A percentile compares a stretch with the other conserved stretches of the same genome.
Evolutionary conservation across 2,888 invertebrate genomes (phyloP).

Genomic region (Ochropacha duplaris): DNA sequence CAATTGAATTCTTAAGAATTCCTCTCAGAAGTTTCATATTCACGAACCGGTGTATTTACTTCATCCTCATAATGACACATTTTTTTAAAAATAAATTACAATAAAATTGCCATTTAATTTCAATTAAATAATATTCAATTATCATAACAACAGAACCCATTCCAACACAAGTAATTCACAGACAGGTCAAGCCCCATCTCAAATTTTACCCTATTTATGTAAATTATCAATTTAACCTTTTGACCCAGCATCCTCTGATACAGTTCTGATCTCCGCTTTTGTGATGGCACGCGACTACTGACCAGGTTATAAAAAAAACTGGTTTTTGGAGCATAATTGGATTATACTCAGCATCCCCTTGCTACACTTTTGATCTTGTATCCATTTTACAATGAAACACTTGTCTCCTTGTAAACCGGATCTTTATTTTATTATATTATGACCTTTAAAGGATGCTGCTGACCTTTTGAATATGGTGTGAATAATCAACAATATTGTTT

Average conservation of each 20-base stretch:
- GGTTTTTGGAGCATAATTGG: constrained; percentile 20
- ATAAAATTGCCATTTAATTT: too few relatives aligned
- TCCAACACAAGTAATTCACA: not conserved
- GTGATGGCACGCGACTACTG: constrained; percentile 24
- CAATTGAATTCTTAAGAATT: too few relatives aligned
- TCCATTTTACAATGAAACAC: constrained; percentile 15
- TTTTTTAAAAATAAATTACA: too few relatives aligned
- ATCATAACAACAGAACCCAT: not conserved
- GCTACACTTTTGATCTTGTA: constrained; percentile 59
- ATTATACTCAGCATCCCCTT: constrained; percentile 37
- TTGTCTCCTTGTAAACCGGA: constrained; percentile 7
- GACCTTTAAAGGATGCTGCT: not conserved
- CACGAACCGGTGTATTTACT: too few relatives aligned
- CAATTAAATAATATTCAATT: not conserved
- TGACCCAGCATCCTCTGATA: constrained; percentile 60
- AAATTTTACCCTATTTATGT: constrained; percentile 35
- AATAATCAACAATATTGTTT: not conserved
- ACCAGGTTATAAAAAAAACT: constrained; percentile 20
- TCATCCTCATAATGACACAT: too few relatives aligned
- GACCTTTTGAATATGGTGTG: not conserved
- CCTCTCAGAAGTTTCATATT: too few relatives aligned
- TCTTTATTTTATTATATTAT: not conserved
- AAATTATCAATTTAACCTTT: constrained; percentile 36
- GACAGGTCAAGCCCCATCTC: constrained; percentile 3
- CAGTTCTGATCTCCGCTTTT: constrained; percentile 47